phyloP scores from a whole-genome alignment of 2,113 vertebrate species.

The Seriola rivoliana region DNA sequence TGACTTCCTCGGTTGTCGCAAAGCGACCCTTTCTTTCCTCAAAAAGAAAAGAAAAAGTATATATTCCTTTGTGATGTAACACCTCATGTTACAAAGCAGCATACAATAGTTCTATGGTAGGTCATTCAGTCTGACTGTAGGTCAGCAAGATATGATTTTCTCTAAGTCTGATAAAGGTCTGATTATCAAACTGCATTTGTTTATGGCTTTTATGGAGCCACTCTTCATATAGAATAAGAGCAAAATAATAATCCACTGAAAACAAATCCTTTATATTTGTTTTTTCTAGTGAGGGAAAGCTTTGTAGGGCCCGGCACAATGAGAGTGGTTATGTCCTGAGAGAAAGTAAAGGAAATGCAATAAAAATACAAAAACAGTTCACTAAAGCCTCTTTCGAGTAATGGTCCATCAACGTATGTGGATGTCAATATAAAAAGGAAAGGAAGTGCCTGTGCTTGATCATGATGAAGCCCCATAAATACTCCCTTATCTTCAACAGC shows the following conservation, averaged over 20 bases:
- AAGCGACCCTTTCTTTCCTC: not conserved
- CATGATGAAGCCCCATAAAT: conserved; percentile 28
- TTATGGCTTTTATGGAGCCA: conserved; percentile 9
- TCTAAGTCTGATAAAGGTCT: conserved; percentile 5
- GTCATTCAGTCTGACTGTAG: not conserved
- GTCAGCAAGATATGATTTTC: not conserved
- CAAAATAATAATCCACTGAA: conserved; percentile 5
- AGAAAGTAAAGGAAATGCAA: conserved; percentile 34
- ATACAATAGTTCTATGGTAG: not conserved
- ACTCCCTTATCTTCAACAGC: conserved; percentile 8
- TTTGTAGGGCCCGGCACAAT: not conserved
- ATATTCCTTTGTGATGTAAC: not conserved
- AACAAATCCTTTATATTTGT: conserved; percentile 5
- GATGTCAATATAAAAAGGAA: conserved; percentile 29
- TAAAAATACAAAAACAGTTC: conserved; percentile 8
- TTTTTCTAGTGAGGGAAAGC: not conserved
- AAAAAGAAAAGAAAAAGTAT: not conserved
- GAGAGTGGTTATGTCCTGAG: not conserved
- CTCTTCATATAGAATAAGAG: conserved; percentile 2
- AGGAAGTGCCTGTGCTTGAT: conserved; percentile 15
- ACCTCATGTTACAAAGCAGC: not conserved
- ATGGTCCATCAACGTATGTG: not conserved
- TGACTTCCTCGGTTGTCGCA: not conserved
- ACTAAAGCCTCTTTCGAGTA: conserved; percentile 2
- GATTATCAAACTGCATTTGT: conserved; percentile 1